Base-by-base conservation (phyloP, 2,797 vertebrate species). In the Adelosebastes latens region DNA sequence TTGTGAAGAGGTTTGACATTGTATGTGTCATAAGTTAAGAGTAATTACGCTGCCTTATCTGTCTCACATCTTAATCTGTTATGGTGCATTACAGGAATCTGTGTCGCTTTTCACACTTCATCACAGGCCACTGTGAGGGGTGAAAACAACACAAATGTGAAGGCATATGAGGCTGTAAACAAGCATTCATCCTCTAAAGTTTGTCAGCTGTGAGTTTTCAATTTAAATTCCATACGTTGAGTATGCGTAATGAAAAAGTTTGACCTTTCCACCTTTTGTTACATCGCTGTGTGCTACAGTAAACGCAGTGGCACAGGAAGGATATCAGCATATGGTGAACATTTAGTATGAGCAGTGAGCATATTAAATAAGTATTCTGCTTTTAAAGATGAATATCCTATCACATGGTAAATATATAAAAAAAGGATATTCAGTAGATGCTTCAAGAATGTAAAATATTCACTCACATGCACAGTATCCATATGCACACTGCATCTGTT, bases 61-160 rank as follows among this genome's bases (percentile, higher is more conserved):
- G 31, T 77, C 72, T 80, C 70, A 70, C 74, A 82, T 89, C 84
- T 85, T 84, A 80, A 85, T 79, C 78, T 73, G 71, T 66, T 69
- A 46, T 14, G 75, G 71, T 79, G 71, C 70, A 53, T 87, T 80
- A 79, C 1, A 62, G 32, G 65, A 74, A 83, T 79, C 60, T 39
- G 62, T 79, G 73, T 87, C 13, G 14, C 75, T 70, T 71, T 77
- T 73, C 69, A 64, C 52, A 24, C 63, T 60, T 42, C 4, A 42
- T 80, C 11, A 12, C 9, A 20, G 18, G 14, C 29, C 59, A 58
- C 27, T 6, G 11, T 9, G 36, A 31, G 56, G 34, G 34, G 24
- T 58, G 13, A 64, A 74, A 77, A 70, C 31, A 31, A 46, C 16
- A 31, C 20, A 46, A 42, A 58, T 2, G 49, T 71, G 16, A 71